A percentile compares a stretch with the other conserved stretches of the same genome.
Evolutionary conservation across 2,888 invertebrate genomes (phyloP).

Genomic region (Cheilosia vernalis): DNA sequence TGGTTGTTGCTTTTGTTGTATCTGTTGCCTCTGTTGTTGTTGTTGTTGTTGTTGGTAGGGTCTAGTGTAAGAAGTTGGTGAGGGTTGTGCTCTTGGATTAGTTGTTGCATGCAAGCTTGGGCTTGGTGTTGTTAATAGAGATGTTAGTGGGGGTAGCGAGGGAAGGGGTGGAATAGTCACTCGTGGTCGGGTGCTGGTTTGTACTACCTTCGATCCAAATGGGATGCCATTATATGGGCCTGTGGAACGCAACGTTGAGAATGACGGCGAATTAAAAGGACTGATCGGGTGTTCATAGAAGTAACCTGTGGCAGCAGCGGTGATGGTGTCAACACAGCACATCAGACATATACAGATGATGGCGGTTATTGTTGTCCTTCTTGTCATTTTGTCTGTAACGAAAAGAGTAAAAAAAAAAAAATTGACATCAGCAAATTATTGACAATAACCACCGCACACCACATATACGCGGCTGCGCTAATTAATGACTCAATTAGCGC

Average conservation of each 20-base stretch:
- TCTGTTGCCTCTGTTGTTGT: slow-evolving; percentile 3
- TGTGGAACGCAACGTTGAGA: slow-evolving; percentile 58
- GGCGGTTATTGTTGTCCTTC: slow-evolving; percentile 26
- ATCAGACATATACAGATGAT: slow-evolving; percentile 36
- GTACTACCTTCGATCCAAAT: slow-evolving; percentile 68
- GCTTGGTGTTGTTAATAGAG: slow-evolving; percentile 64
- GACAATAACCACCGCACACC: background rate
- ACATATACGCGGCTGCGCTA: background rate
- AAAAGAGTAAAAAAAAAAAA: slow-evolving; percentile 23
- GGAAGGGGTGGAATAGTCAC: slow-evolving; percentile 79
- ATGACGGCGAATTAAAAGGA: slow-evolving; percentile 61
- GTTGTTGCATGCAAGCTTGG: slow-evolving; percentile 7
- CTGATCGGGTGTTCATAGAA: slow-evolving; percentile 78
- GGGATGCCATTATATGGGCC: slow-evolving; percentile 36
- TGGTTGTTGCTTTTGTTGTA: slow-evolving; percentile 7
- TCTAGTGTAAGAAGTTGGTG: slow-evolving; percentile 49
- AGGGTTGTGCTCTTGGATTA: slow-evolving; percentile 26
- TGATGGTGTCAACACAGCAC: slow-evolving; percentile 16
- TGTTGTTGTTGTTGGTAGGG: slow-evolving; percentile 21
- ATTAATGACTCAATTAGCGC: slow-evolving; percentile 53
- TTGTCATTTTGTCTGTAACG: slow-evolving; percentile 53
- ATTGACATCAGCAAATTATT: background rate
- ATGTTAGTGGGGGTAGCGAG: slow-evolving; percentile 79
- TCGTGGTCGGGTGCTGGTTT: slow-evolving; percentile 77
- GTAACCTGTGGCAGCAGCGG: slow-evolving; percentile 77